Evolutionary conservation across 2,113 vertebrate species (phyloP).

Genomic region (Crotalus tigris): DNA sequence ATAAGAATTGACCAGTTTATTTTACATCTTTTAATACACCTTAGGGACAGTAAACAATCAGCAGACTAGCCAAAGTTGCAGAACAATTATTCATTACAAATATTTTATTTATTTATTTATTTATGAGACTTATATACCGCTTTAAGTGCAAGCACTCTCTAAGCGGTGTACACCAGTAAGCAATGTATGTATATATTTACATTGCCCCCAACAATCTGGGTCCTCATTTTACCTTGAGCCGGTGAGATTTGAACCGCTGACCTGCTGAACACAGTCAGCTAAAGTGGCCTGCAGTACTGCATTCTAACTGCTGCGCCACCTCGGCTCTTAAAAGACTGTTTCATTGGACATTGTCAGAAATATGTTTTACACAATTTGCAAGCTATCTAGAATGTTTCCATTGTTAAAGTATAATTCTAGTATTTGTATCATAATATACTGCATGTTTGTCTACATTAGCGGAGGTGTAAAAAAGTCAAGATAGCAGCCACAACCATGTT

Average conservation of each 20-base stretch:
- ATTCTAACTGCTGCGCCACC: too few relatives aligned
- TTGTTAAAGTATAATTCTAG: not conserved
- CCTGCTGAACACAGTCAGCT: too few relatives aligned
- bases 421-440: not conserved
- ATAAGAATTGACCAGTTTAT: not conserved
- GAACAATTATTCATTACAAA: not conserved
- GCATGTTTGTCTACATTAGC: not conserved
- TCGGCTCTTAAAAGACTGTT: not conserved
- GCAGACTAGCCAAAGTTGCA: not conserved
- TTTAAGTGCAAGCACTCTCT: too few relatives aligned
- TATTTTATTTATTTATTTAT: too few relatives aligned
- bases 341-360: not conserved
- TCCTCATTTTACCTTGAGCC: too few relatives aligned
- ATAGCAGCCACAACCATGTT: not conserved
- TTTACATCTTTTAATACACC: not conserved
- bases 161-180: too few relatives aligned
- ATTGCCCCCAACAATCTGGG: too few relatives aligned
- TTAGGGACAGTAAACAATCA: not conserved
- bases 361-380: not conserved
- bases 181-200: too few relatives aligned
- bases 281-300: too few relatives aligned
- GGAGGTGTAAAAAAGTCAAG: not conserved
- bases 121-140: too few relatives aligned
- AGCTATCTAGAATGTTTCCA: not conserved
- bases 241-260: too few relatives aligned